phyloP scores from a whole-genome alignment of 2,888 invertebrate species.

The Harpalus rufipes region DNA sequence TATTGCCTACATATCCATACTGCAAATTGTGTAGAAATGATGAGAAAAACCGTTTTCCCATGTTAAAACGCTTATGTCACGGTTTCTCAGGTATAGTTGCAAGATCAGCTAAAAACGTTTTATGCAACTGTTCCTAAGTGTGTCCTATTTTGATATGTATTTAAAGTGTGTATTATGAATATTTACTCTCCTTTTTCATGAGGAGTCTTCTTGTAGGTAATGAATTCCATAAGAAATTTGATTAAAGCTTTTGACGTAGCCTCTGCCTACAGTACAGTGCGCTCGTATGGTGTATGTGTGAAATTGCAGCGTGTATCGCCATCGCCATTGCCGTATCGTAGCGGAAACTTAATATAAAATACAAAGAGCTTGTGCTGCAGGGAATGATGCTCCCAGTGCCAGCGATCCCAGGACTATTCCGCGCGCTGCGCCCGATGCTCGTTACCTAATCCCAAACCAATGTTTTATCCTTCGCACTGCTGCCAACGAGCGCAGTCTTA shows the following conservation, averaged over 20 bases:
- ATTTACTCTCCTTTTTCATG: too few species aligned
- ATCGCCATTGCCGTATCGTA: background rate
- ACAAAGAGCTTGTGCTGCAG: slow-evolving; percentile 38
- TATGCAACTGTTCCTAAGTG: too few species aligned
- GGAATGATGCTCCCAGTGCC: slow-evolving; percentile 50
- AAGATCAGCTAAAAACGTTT: too few species aligned
- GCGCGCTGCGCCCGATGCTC: slow-evolving; percentile 70
- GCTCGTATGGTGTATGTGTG: slow-evolving; percentile 22
- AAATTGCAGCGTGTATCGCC: slow-evolving; percentile 48
- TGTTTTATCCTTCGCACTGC: slow-evolving; percentile 78
- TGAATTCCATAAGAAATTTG: slow-evolving; percentile 32
- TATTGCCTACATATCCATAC: too few species aligned
- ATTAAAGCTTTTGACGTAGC: slow-evolving; percentile 36
- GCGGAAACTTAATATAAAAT: slow-evolving; percentile 64
- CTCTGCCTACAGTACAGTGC: slow-evolving; percentile 50
- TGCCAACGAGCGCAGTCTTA: slow-evolving; percentile 72
- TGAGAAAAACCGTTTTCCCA: too few species aligned
- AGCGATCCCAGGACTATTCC: slow-evolving; percentile 66
- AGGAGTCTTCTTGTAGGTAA: background rate
- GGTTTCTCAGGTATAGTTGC: too few species aligned
- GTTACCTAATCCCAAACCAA: slow-evolving; percentile 78
- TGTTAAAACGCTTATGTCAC: too few species aligned
- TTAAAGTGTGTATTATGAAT: too few species aligned
- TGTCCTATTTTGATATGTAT: too few species aligned
- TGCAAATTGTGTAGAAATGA: too few species aligned